Conservation (phyloP, 2,113 vertebrate genomes). For the Emydura subglobosa region DNA sequence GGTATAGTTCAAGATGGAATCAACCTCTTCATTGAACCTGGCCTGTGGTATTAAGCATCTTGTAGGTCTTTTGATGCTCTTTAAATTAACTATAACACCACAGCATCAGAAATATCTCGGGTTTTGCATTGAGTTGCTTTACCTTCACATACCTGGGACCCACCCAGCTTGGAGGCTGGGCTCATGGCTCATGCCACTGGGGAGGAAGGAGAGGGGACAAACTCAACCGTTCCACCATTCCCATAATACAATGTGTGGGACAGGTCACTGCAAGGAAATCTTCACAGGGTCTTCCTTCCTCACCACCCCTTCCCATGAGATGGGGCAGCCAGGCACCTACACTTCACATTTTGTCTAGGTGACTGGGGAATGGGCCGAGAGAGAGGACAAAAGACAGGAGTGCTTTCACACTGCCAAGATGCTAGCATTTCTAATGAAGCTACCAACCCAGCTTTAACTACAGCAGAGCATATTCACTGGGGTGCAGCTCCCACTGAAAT, state of each 20-base stretch:
- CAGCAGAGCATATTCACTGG: background rate
- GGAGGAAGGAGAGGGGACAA: background rate
- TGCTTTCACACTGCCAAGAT: background rate
- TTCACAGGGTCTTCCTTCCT: background rate
- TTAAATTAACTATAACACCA: slow-evolving; percentile 26
- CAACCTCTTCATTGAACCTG: slow-evolving; percentile 28
- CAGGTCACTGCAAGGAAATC: background rate
- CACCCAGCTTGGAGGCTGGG: background rate
- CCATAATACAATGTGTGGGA: background rate
- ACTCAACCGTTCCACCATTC: background rate
- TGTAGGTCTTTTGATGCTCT: background rate
- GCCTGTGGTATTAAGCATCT: background rate
- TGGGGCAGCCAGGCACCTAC: background rate
- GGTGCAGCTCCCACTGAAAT: background rate
- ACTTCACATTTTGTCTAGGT: background rate
- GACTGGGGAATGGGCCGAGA: background rate
- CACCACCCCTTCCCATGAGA: fast-evolving
- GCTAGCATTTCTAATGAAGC: background rate
- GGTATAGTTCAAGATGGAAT: background rate
- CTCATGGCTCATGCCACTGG: background rate
- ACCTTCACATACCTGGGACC: background rate
- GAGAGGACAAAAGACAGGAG: background rate
- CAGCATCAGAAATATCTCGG: slow-evolving; percentile 23
- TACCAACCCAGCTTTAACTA: background rate
- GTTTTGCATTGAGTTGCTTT: slow-evolving; percentile 11